A percentile compares a stretch with the other conserved stretches of the same genome.
These are phyloP conservation scores for Colaptes auratus DNA, from an alignment of 2,113 vertebrate genomes.

Conservation along the genomic window DNA sequence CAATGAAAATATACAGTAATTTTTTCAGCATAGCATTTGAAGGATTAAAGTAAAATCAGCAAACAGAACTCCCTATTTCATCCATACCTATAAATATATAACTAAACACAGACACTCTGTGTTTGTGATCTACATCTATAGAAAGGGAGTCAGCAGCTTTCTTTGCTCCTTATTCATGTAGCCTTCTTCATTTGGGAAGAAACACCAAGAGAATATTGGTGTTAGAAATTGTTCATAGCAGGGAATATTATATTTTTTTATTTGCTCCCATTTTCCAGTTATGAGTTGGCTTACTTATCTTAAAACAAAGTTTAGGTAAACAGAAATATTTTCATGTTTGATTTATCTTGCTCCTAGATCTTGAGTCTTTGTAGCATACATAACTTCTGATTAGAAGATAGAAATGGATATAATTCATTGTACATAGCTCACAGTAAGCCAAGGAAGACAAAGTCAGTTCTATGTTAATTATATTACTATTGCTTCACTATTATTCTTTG, in stretches of 20 bases:
- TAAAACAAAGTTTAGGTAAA: neutral
- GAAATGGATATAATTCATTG: neutral
- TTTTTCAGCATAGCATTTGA: neutral
- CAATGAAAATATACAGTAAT: neutral
- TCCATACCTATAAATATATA: neutral
- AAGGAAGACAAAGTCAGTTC: neutral
- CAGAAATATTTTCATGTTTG: neutral
- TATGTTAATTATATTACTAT: neutral
- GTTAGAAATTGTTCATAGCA: neutral
- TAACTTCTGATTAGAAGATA: neutral
- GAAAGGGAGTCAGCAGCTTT: neutral
- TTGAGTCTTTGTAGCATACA: neutral
- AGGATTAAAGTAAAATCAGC: neutral
- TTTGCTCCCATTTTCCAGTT: neutral
- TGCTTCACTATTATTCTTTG: neutral
- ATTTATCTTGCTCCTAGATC: neutral
- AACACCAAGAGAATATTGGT: accelerated
- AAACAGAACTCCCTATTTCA: neutral
- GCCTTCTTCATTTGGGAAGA: neutral
- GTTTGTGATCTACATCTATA: neutral
- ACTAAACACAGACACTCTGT: neutral
- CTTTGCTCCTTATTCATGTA: neutral
- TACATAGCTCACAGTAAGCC: neutral
- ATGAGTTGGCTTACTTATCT: neutral
- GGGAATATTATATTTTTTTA: neutral